Evolutionary conservation across 1,140 invertebrate genomes (phyloP).

Genomic region (Bombus pyrosoma): DNA sequence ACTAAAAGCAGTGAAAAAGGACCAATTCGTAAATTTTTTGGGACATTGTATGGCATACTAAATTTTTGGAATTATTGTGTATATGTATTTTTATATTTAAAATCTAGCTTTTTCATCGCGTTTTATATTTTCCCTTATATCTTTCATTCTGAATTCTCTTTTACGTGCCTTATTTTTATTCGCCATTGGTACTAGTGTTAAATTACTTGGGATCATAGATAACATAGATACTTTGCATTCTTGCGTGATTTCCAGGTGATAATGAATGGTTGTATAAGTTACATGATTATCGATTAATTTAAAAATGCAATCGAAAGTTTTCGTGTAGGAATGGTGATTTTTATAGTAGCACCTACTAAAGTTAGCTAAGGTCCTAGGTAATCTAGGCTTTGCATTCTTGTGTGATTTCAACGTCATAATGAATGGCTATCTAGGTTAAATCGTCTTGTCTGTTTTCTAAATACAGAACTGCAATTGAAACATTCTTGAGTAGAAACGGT

Average conservation of each 20-base stretch:
- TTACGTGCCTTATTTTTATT: neutral
- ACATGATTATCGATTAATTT: neutral
- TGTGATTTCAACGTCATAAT: neutral
- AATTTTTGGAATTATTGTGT: too few species aligned
- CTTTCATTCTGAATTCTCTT: neutral
- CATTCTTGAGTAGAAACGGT: neutral
- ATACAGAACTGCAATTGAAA: neutral
- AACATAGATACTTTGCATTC: neutral
- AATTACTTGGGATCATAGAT: neutral
- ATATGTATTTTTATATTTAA: too few species aligned
- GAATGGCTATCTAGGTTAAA: neutral
- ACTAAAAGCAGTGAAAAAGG: too few species aligned
- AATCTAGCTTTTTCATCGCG: neutral
- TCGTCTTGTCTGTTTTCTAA: neutral
- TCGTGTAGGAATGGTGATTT: neutral
- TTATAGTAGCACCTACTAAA: neutral
- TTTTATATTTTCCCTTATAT: neutral
- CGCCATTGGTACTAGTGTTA: neutral
- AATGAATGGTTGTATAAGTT: neutral
- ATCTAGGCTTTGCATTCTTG: neutral
- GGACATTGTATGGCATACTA: too few species aligned
- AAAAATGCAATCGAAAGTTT: neutral
- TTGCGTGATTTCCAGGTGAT: neutral
- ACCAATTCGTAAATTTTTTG: too few species aligned
- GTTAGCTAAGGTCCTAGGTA: neutral